These are phyloP conservation scores for Pseudomyrmex concolor DNA, from an alignment of 1,140 invertebrate genomes.

Conservation along the genomic window DNA sequence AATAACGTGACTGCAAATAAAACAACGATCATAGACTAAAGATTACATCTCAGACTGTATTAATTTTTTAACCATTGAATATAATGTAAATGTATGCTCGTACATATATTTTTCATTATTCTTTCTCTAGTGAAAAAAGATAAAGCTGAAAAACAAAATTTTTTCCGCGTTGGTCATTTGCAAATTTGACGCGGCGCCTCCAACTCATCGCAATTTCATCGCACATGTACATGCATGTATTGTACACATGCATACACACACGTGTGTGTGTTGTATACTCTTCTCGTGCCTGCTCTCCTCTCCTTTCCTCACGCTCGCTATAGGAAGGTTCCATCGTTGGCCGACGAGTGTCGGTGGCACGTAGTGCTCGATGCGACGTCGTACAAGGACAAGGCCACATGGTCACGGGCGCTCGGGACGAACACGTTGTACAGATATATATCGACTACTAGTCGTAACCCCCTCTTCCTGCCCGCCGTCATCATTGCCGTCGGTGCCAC, in stretches of 20 bases:
- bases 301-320: constrained; percentile 45
- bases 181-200: constrained; percentile 35
- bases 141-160: not conserved
- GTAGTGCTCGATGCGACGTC: constrained; percentile 68
- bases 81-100: not conserved
- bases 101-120: not conserved
- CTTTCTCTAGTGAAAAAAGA: not conserved
- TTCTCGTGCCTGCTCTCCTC: constrained; percentile 46
- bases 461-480: not conserved
- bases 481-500: constrained; percentile 18
- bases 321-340: constrained; percentile 69
- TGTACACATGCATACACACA: not conserved
- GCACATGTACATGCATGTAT: not conserved
- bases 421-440: constrained; percentile 61
- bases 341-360: constrained; percentile 69
- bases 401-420: constrained; percentile 73
- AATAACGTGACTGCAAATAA: not conserved
- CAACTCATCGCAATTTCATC: constrained; percentile 45
- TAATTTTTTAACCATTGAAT: not conserved
- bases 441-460: constrained; percentile 65
- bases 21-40: constrained; percentile 1
- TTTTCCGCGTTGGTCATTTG: constrained; percentile 38
- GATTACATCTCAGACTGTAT: not conserved
- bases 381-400: constrained; percentile 77
- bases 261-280: not conserved